A percentile compares a stretch with the other conserved stretches of the same genome.
phyloP scores from a whole-genome alignment of 2,797 vertebrate genomes.

The Pangasius krempfi region DNA sequence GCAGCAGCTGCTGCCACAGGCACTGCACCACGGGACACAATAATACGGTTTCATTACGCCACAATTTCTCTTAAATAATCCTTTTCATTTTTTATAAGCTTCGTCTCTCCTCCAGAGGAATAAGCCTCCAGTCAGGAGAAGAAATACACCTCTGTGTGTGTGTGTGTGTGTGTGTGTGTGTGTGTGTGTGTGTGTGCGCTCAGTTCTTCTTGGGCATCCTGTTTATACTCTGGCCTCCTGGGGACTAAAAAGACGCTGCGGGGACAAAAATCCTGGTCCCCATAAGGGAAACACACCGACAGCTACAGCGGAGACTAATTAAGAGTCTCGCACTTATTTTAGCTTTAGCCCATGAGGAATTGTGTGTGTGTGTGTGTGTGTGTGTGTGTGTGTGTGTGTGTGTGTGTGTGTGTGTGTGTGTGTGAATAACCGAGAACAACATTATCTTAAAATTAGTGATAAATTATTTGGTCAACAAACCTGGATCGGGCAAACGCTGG shows the following conservation, averaged over 20 bases:
- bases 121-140: not conserved
- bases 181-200: conserved; percentile 14
- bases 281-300: not conserved
- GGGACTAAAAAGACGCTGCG: not conserved
- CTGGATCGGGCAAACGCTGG: not conserved
- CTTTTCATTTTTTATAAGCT: conserved; percentile 79
- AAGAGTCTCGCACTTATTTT: conserved; percentile 31
- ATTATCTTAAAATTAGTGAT: not conserved
- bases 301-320: conserved; percentile 3
- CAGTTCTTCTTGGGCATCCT: not conserved
- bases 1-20: conserved; percentile 60
- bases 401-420: not conserved
- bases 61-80: conserved; percentile 78
- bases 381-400: not conserved
- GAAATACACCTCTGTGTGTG: not conserved
- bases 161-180: not conserved
- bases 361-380: not conserved
- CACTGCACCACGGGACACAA: conserved; percentile 67
- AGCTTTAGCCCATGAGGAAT: conserved; percentile 2
- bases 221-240: conserved; percentile 11
- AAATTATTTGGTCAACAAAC: not conserved
- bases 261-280: conserved; percentile 21
- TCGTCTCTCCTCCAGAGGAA: conserved; percentile 67
- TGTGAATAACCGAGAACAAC: not conserved
- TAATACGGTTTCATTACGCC: conserved; percentile 76